Evolutionary conservation across 2,888 invertebrate genomes (phyloP), one percentile per base, ranked within the genome.

Genomic region (Ceratothoa steindachneri): DNA sequence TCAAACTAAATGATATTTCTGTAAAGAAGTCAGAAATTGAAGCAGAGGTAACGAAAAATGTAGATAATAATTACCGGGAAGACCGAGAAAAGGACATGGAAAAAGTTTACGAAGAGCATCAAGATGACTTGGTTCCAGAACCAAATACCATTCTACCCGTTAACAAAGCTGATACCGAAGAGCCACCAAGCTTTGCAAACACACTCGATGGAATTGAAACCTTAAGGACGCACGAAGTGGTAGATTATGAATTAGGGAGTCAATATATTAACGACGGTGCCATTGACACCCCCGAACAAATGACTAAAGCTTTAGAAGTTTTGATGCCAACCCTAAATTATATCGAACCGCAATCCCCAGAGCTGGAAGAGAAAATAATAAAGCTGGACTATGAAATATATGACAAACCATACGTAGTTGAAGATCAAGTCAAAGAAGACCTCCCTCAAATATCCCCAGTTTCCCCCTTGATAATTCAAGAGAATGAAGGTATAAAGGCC

Each of bases 211-310:
- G 75, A 24, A 72, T 78, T 31, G 67, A 73, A 24, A 78, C 78
- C 5, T 75, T 78, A 71, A 73, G 72, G 3, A 78, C 78, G n/a
- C 75, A 78, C 60, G 78, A 78, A 41, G 75, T 78, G 2, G 78
- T 75, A 12, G 78, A 78, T 55, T 72, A 75, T 12, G 78, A 78
- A 28, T 73, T 73, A 27, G 70, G 68, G 15, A 74, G 76, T 53
- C 76, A 76, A 2, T 69, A 67, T 31, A 27, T 73, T 12, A 73
- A 76, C 24, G 72, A 76, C 29, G n/a, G n/a, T n/a, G 15, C 27
- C n/a, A 22, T 30, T 15, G 67, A 67, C n/a, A 15, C n/a, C n/a
- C 30, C 29, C 24, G 67, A 67, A 27, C 29, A 67, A 19, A 29
- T 67, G 60, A 60, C 27, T 24, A 15, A 24, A 60, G 60, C n/a